Evolutionary conservation across 2,797 vertebrate species (phyloP), one percentile per base, ranked within the genome.

Genomic region (Hyperoplus lanceolatus): DNA sequence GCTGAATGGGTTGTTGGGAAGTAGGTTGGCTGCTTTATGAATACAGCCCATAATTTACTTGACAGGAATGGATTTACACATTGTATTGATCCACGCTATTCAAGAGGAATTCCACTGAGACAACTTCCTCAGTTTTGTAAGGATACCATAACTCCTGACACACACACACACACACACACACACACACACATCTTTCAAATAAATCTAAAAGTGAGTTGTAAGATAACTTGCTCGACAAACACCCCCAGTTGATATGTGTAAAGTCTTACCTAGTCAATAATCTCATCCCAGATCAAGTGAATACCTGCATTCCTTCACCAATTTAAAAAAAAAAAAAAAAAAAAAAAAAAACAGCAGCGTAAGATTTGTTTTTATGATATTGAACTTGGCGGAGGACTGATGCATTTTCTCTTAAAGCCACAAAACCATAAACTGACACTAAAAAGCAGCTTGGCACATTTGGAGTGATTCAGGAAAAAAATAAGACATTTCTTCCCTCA

Each of bases 361-460:
- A 50, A 8, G 18, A 67, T 64, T 62, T 70, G 41, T 73, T 49
- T 38, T 16, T 50, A 14, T 38, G 50, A 72, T 13, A 4, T 46
- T 48, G 50, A 60, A 56, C 39, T 63, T 38, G 16, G 42, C 15
- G 59, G 46, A 50, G 48, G 67, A 75, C 16, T 12, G 39, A 42
- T 57, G 9, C 8, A 1, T 39, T 64, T 39, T 64, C 68, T 57
- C 14, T 77, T 83, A 83, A 84, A 89, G 82, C 84, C 80, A 81
- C 56, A 75, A 87, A 29, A 80, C 82, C 55, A 43, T 72, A 74
- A 77, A 53, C 21, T 38, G 61, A 54, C 55, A 42, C 16, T 8
- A 39, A 49, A 71, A 79, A 67, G 51, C 42, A 1, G 21, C 55
- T 70, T 81, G 73, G 83, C 81, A 83, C 67, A 54, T 78, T 60